Conservation (phyloP, 2,888 invertebrate genomes). For the Watsonalla binaria region DNA sequence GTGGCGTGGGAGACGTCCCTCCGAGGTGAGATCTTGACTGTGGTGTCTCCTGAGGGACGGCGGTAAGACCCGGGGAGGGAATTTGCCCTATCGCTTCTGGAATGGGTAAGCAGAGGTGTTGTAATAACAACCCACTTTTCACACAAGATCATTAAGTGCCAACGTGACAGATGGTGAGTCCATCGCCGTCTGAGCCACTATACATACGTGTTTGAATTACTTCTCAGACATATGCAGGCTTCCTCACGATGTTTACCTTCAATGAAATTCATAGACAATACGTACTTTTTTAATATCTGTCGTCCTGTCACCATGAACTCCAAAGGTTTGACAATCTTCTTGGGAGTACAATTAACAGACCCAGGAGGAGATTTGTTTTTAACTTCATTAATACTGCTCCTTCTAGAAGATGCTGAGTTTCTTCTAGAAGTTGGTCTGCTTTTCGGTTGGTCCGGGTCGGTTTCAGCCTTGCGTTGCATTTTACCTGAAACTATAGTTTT, state of each 20-base stretch:
- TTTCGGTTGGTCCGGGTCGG: conserved; percentile 32
- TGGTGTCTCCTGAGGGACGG: conserved; percentile 35
- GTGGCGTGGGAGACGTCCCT: conserved; percentile 28
- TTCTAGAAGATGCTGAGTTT: conserved; percentile 49
- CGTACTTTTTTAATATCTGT: conserved; percentile 54
- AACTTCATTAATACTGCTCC: conserved; percentile 46
- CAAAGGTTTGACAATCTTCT: conserved; percentile 38
- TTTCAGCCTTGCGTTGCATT: conserved; percentile 30
- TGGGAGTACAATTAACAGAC: conserved; percentile 46
- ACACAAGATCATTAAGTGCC: too few relatives aligned
- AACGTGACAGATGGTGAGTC: too few relatives aligned
- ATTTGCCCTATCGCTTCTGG: conserved; percentile 57
- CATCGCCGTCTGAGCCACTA: too few relatives aligned
- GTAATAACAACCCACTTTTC: too few relatives aligned
- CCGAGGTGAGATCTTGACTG: conserved; percentile 23
- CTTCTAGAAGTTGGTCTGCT: conserved; percentile 49
- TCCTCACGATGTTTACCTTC: too few relatives aligned
- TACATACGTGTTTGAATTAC: too few relatives aligned
- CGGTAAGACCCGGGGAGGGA: conserved; percentile 53
- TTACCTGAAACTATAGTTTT: background rate
- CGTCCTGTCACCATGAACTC: conserved; percentile 64
- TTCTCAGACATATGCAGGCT: too few relatives aligned
- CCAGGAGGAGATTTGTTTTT: conserved; percentile 24
- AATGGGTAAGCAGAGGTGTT: background rate
- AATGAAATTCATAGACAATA: background rate